A percentile compares a stretch with the other conserved stretches of the same genome.
Conservation (phyloP, 64 coral and sea anemone species). For the Montipora cactus region DNA sequence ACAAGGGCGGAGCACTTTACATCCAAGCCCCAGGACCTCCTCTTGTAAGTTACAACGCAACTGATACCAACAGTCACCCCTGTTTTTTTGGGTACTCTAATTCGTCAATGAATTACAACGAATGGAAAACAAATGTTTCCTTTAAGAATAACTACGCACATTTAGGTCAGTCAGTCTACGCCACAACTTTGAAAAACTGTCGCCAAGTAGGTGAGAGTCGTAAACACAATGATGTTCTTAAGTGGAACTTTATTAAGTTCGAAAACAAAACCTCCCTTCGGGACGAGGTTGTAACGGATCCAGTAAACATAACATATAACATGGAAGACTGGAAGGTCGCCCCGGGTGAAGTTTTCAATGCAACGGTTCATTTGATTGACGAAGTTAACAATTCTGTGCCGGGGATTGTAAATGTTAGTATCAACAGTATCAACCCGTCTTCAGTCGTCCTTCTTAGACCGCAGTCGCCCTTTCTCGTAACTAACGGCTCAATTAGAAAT, state of each 20-base stretch:
- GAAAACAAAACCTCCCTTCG: constrained; percentile 34
- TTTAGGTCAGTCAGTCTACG: constrained; percentile 72
- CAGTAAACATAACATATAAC: constrained; percentile 60
- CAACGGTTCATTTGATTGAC: constrained; percentile 66
- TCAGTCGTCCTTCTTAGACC: neutral
- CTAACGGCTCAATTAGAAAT: neutral
- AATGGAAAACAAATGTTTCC: constrained; percentile 69
- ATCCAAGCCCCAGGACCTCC: constrained; percentile 77
- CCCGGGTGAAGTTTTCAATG: constrained; percentile 79
- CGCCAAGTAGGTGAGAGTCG: constrained; percentile 52
- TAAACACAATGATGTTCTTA: constrained; percentile 53
- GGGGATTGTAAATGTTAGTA: constrained; percentile 70
- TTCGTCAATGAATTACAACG: constrained; percentile 24
- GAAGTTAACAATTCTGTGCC: constrained; percentile 62
- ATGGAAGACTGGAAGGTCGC: constrained; percentile 73
- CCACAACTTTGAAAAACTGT: constrained; percentile 76
- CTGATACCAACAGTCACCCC: constrained; percentile 38
- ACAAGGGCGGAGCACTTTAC: constrained; percentile 83
- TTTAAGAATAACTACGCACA: constrained; percentile 57
- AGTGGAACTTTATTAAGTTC: constrained; percentile 81
- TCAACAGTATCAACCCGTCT: neutral
- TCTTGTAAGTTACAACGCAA: constrained; percentile 75
- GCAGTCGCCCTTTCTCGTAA: neutral
- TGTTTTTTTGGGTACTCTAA: constrained; percentile 86
- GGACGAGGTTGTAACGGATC: constrained; percentile 67